phyloP scores from a whole-genome alignment of 2,888 invertebrate species.

The Melanophora roralis region DNA sequence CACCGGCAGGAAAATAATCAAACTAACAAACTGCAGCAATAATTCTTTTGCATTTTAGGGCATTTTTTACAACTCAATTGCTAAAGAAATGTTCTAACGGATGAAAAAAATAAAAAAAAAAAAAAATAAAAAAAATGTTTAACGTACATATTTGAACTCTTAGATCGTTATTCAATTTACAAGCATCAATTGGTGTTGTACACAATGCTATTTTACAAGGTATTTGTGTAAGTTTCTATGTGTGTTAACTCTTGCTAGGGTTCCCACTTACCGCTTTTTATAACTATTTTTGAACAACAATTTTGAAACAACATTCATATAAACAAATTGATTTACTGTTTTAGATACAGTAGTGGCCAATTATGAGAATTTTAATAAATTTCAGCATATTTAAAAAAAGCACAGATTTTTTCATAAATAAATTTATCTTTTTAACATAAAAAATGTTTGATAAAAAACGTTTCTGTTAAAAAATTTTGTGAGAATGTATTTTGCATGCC shows the following conservation, averaged over 20 bases:
- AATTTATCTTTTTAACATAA: neutral
- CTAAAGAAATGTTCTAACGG: neutral
- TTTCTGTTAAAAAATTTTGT: neutral
- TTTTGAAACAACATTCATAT: slow-evolving; percentile 4
- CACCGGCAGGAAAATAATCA: neutral
- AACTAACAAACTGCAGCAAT: neutral
- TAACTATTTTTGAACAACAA: slow-evolving; percentile 13
- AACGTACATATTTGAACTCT: slow-evolving; percentile 32
- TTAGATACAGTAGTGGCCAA: neutral
- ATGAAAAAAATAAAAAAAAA: too few species aligned
- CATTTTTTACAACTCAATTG: slow-evolving; percentile 31
- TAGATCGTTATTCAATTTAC: slow-evolving; percentile 47
- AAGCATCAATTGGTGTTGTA: slow-evolving; percentile 31
- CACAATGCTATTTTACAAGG: neutral
- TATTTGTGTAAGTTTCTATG: slow-evolving; percentile 8
- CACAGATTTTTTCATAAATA: neutral
- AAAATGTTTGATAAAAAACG: neutral
- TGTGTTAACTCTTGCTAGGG: neutral
- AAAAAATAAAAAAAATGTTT: slow-evolving; percentile 17
- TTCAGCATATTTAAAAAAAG: too few species aligned
- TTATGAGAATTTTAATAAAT: too few species aligned
- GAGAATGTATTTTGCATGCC: neutral
- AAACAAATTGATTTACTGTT: slow-evolving; percentile 10
- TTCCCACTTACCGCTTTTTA: slow-evolving; percentile 3
- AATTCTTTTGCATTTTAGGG: neutral